phyloP scores from a whole-genome alignment of 2,888 invertebrate species.

The Gastracanthus pulcherrimus region DNA sequence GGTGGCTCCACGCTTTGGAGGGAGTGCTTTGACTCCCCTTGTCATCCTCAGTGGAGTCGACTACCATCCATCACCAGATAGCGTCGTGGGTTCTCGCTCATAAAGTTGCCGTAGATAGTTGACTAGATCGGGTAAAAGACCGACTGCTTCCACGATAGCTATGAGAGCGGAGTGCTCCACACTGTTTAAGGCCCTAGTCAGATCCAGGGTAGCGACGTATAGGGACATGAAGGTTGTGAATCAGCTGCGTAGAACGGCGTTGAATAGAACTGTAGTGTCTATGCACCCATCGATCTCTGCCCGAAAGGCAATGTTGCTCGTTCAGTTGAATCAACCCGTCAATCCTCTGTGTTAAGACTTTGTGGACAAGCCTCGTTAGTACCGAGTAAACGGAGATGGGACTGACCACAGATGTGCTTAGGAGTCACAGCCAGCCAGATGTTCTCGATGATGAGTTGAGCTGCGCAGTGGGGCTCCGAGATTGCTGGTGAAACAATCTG shows the following conservation, averaged over 20 bases:
- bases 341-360: constrained; percentile 53
- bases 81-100: constrained; percentile 67
- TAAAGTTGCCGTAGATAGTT: constrained; percentile 57
- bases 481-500: no score
- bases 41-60: no score
- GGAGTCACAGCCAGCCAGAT: constrained; percentile 48
- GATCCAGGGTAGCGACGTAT: constrained; percentile 57
- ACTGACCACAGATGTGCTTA: constrained; percentile 44
- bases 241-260: constrained; percentile 32
- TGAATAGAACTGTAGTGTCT: constrained; percentile 55
- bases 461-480: no score
- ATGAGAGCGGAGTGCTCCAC: constrained; percentile 51
- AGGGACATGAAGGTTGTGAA: background rate
- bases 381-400: constrained; percentile 60
- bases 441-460: background rate
- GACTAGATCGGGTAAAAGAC: background rate
- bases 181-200: constrained; percentile 61
- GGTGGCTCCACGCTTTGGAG: background rate
- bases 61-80: constrained; percentile 64
- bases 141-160: background rate
- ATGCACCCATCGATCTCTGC: constrained; percentile 55
- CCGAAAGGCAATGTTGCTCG: constrained; percentile 58
- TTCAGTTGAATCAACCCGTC: constrained; percentile 15
- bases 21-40: constrained; percentile 5
- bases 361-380: constrained; percentile 48